A percentile compares a stretch with the other conserved stretches of the same genome.
Conservation (phyloP, 2,888 invertebrate species). For the Sclerodermus sp. region DNA sequence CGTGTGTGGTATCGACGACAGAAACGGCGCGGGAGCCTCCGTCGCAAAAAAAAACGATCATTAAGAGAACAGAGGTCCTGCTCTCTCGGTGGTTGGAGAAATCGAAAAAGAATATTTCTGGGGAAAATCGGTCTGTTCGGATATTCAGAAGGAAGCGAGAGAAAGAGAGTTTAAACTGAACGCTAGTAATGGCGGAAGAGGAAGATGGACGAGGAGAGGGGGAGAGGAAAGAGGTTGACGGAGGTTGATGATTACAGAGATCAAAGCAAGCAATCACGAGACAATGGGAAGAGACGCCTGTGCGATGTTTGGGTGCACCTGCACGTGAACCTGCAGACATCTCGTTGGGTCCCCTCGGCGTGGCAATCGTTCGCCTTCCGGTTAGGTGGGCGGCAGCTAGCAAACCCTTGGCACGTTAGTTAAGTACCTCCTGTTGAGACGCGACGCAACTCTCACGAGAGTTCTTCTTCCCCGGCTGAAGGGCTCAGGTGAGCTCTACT, state of each 20-base stretch:
- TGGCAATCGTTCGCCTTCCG: not conserved
- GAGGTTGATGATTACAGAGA: constrained; percentile 49
- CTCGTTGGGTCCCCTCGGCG: not conserved
- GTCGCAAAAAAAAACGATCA: too few species aligned
- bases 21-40: too few species aligned
- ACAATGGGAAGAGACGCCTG: constrained; percentile 26
- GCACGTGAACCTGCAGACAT: constrained; percentile 3
- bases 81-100: too few species aligned
- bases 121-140: too few species aligned
- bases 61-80: too few species aligned
- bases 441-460: constrained; percentile 42
- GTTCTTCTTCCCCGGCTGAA: constrained; percentile 20
- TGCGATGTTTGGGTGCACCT: constrained; percentile 5
- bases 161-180: too few species aligned
- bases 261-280: constrained; percentile 52
- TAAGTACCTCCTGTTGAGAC: constrained; percentile 47
- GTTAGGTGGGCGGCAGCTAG: constrained; percentile 5
- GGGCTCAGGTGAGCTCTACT: not conserved
- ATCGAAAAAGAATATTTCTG: too few species aligned
- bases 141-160: too few species aligned
- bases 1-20: too few species aligned
- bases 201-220: too few species aligned
- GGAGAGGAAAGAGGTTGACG: too few species aligned
- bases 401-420: constrained; percentile 25
- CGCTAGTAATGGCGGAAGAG: too few species aligned